phyloP scores from a whole-genome alignment of 1,140 invertebrate genomes.

The Drosophila busckii region DNA sequence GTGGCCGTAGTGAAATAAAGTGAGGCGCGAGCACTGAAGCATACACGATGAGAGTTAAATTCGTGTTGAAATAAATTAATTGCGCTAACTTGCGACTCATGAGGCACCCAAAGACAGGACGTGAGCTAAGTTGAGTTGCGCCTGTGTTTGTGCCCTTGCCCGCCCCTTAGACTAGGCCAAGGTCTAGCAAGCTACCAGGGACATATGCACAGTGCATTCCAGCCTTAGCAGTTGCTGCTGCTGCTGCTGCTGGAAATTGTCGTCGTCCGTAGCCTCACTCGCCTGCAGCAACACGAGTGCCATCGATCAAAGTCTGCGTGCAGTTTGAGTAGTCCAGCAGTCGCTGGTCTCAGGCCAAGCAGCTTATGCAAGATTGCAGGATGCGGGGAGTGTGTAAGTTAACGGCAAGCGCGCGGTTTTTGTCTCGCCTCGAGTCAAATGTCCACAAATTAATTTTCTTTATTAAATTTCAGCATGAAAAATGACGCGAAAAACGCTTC shows the following conservation, averaged over 20 bases:
- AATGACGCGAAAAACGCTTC: slow-evolving; percentile 76
- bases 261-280: slow-evolving; percentile 44
- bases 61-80: slow-evolving; percentile 78
- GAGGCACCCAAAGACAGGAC: slow-evolving; percentile 45
- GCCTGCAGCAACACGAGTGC: slow-evolving; percentile 72
- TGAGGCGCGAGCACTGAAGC: slow-evolving; percentile 44
- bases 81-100: slow-evolving; percentile 77
- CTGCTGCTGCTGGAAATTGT: slow-evolving; percentile 54
- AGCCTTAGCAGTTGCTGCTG: not conserved
- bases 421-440: slow-evolving; percentile 75
- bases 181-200: slow-evolving; percentile 36
- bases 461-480: slow-evolving; percentile 78
- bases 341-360: slow-evolving; percentile 1
- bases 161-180: slow-evolving; percentile 40
- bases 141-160: not conserved
- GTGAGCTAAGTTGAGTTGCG: not conserved
- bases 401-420: slow-evolving; percentile 29
- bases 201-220: slow-evolving; percentile 11
- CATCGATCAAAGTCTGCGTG: slow-evolving; percentile 74
- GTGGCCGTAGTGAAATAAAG: slow-evolving; percentile 14
- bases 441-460: slow-evolving; percentile 77
- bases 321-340: slow-evolving; percentile 55
- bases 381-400: slow-evolving; percentile 9
- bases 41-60: slow-evolving; percentile 72
- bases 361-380: no score